phyloP scores from a whole-genome alignment of 2,888 invertebrate genomes.

The Crossocerus cetratus region DNA sequence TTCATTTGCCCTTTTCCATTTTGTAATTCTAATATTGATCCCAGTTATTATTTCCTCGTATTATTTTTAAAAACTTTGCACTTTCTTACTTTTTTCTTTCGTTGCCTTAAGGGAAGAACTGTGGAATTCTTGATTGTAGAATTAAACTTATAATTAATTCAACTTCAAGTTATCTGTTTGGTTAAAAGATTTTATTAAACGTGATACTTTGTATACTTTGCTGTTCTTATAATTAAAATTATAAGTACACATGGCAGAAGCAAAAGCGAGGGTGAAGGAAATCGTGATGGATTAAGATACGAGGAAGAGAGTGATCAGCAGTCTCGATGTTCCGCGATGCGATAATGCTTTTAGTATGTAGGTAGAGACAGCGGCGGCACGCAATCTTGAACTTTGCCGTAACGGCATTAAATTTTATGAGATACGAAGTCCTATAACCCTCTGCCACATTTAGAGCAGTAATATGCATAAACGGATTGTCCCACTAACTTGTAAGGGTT shows the following conservation, averaged over 20 bases:
- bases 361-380: conserved; percentile 23
- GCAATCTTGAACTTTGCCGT: conserved; percentile 73
- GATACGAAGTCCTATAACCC: conserved; percentile 73
- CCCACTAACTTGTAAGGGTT: conserved; percentile 77
- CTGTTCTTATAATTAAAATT: not conserved
- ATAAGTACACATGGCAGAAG: not conserved
- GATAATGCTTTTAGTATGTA: conserved; percentile 28
- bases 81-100: too few species aligned
- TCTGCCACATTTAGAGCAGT: conserved; percentile 66
- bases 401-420: conserved; percentile 73
- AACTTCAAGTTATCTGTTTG: too few species aligned
- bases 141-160: too few species aligned
- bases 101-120: too few species aligned
- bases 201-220: too few species aligned
- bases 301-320: not conserved
- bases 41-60: too few species aligned
- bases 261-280: not conserved
- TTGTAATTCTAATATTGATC: too few species aligned
- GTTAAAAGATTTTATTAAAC: too few species aligned
- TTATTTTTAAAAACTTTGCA: too few species aligned
- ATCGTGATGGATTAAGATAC: conserved; percentile 1
- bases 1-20: too few species aligned
- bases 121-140: too few species aligned
- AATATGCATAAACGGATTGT: conserved; percentile 77
- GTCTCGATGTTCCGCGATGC: not conserved